Percentiles rank a stretch among this genome's conserved stretches.
Conservation (phyloP, 2,888 invertebrate species). For the Chalcis sispes region DNA sequence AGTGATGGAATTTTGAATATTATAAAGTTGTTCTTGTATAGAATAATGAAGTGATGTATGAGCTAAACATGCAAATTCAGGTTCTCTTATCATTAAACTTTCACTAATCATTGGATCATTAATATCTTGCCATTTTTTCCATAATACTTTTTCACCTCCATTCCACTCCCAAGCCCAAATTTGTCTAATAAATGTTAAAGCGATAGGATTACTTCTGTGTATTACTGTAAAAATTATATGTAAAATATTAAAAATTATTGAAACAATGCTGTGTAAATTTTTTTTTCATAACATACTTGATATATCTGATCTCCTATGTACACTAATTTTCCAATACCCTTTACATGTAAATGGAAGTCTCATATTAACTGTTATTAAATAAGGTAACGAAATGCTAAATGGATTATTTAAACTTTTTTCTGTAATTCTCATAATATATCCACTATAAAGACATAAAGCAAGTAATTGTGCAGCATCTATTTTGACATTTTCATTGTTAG, state of each 20-base stretch:
- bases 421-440: conserved; percentile 70
- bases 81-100: conserved; percentile 66
- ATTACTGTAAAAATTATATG: conserved; percentile 59
- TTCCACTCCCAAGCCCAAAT: conserved; percentile 73
- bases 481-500: conserved; percentile 77
- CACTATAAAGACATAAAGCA: conserved; percentile 77
- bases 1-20: conserved; percentile 81
- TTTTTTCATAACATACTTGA: conserved; percentile 63
- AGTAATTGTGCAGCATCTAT: conserved; percentile 77
- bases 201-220: conserved; percentile 62
- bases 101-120: conserved; percentile 62
- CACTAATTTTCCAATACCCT: conserved; percentile 77
- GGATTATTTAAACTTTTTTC: conserved; percentile 61
- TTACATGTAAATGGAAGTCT: conserved; percentile 77
- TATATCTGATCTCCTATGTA: conserved; percentile 70
- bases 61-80: conserved; percentile 78
- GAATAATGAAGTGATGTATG: conserved; percentile 78
- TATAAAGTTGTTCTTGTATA: conserved; percentile 78
- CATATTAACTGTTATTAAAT: conserved; percentile 74
- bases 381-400: conserved; percentile 76
- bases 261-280: conserved; percentile 2
- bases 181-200: conserved; percentile 66
- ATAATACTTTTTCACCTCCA: conserved; percentile 63
- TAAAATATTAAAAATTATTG: neutral
- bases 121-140: conserved; percentile 63